Evolutionary conservation across 2,888 invertebrate genomes (phyloP), one percentile per base, ranked within the genome.

Genomic region (Syrista parreyssii): DNA sequence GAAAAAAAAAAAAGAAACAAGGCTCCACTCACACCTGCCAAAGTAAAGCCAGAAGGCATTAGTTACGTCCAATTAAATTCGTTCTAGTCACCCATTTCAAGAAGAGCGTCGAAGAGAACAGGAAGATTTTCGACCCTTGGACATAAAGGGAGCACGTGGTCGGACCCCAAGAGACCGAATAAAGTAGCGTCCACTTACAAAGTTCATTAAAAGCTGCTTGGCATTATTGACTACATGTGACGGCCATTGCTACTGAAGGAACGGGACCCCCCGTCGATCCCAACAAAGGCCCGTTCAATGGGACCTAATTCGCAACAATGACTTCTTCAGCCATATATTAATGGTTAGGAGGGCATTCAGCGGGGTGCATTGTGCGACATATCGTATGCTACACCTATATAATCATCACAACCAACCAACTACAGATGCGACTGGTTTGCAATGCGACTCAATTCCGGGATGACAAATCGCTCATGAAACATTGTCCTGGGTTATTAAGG

Each of bases 301-400:
- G 86, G 84, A 86, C 87, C 89, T 89, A 89, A 89, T 89, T 89
- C 89, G 89, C 87, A 89, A 89, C 89, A 89, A 89, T 89, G 86
- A 87, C 84, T 85, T 81, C 82, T 82, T 81, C 81, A 84, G 86
- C 86, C 88, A 86, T 88, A 88, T 88, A 88, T 89, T 89, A 89
- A 89, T 89, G 88, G 86, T 87, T 85, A 86, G 83, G 80, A 84
- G 82, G 80, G 84, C 78, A 80, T 75, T 35, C 73, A 78, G 80
- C 77, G 81, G 79, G 76, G 83, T 35, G 76, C 74, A 78, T 80
- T 76, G 78, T 79, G 75, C 78, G 75, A 76, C 76, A 74, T 33
- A 76, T 75, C 73, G 76, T 74, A 79, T 36, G 77, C 75, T 71
- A 71, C 31, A 80, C 69, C 55, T 76, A 77, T 77, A 68, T 72